Evolutionary conservation across 2,888 invertebrate genomes (phyloP).

Genomic region (Formica aserva): DNA sequence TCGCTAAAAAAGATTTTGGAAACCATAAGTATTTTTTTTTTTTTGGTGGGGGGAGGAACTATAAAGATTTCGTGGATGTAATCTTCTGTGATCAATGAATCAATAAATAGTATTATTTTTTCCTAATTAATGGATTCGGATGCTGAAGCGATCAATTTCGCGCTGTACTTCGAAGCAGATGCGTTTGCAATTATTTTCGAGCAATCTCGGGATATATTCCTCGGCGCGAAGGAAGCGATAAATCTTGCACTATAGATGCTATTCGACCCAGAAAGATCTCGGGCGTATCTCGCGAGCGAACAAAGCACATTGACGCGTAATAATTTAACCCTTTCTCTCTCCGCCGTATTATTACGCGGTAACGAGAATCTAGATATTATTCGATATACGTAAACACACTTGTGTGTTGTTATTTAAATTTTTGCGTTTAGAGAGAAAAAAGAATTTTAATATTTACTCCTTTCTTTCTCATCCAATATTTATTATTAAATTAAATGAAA

Average conservation of each 20-base stretch:
- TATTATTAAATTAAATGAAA: background rate
- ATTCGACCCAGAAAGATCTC: constrained; percentile 68
- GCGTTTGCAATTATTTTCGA: constrained; percentile 33
- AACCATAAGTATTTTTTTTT: background rate
- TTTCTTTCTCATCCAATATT: background rate
- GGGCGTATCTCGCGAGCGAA: constrained; percentile 19
- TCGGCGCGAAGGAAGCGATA: constrained; percentile 35
- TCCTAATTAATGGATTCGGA: background rate
- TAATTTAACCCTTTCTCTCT: constrained; percentile 18
- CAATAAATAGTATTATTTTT: background rate
- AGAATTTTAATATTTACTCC: background rate
- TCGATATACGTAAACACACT: background rate
- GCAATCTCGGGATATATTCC: constrained; percentile 34
- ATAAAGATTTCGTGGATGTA: background rate
- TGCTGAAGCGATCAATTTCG: background rate
- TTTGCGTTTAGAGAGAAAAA: background rate
- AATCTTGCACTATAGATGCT: constrained; percentile 40
- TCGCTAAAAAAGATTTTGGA: background rate
- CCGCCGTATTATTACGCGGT: background rate
- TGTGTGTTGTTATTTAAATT: background rate
- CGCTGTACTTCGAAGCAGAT: background rate
- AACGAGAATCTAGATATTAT: background rate
- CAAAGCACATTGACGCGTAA: constrained; percentile 26
- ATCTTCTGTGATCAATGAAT: background rate
- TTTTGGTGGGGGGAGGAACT: background rate